Conservation (phyloP, 1,140 invertebrate species). For the Drosophila lacteicornis region DNA sequence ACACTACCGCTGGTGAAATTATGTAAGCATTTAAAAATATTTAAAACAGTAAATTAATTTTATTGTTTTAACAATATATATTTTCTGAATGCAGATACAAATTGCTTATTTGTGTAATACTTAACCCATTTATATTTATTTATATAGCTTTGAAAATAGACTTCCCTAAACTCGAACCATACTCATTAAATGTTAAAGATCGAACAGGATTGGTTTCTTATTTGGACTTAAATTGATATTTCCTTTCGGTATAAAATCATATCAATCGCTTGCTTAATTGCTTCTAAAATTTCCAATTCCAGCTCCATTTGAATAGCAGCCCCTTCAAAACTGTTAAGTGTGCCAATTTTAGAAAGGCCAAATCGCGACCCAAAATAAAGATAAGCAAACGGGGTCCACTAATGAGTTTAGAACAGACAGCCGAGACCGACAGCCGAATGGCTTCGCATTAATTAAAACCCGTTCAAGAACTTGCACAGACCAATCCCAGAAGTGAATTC, state of each 20-base stretch:
- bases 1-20: slow-evolving; percentile 11
- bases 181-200: neutral
- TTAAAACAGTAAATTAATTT: neutral
- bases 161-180: too few species aligned
- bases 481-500: slow-evolving; percentile 39
- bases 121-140: too few species aligned
- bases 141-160: too few species aligned
- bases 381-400: slow-evolving; percentile 28
- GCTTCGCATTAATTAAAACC: slow-evolving; percentile 42
- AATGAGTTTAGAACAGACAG: slow-evolving; percentile 30
- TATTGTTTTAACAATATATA: too few species aligned
- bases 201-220: neutral
- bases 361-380: slow-evolving; percentile 24
- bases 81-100: too few species aligned
- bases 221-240: neutral
- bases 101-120: too few species aligned
- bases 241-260: neutral
- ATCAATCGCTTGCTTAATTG: slow-evolving; percentile 16
- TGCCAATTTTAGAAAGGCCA: slow-evolving; percentile 48
- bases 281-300: slow-evolving; percentile 7
- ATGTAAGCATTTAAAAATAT: slow-evolving; percentile 15
- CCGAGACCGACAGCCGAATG: slow-evolving; percentile 23
- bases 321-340: slow-evolving; percentile 12
- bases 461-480: slow-evolving; percentile 30
- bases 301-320: neutral